Evolutionary conservation across 2,888 invertebrate species (phyloP).

Genomic region (Perdita meconis): DNA sequence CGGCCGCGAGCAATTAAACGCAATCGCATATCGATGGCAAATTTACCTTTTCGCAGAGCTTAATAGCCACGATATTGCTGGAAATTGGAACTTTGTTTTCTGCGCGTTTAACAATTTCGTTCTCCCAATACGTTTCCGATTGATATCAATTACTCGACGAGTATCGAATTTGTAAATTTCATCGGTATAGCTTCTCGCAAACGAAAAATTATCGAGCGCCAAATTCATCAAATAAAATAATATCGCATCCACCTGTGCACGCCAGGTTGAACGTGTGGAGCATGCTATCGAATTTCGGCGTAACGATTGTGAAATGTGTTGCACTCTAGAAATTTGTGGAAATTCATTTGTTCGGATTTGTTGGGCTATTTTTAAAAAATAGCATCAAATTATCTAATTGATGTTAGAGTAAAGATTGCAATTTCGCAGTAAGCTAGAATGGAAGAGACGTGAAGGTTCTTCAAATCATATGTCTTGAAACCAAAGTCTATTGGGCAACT

Average conservation of each 20-base stretch:
- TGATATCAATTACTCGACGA: constrained; percentile 40
- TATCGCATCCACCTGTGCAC: neutral
- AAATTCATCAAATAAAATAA: constrained; percentile 13
- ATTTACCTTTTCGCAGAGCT: constrained; percentile 49
- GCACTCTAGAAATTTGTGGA: no score
- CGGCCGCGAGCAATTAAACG: constrained; percentile 32
- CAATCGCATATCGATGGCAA: constrained; percentile 7
- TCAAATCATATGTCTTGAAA: no score
- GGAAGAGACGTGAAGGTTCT: no score
- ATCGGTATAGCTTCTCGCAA: neutral
- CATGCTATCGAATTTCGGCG: no score
- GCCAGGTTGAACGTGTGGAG: neutral
- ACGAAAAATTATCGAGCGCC: constrained; percentile 28
- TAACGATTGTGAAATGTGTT: no score
- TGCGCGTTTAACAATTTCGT: constrained; percentile 40
- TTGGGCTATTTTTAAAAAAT: no score
- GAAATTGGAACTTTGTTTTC: constrained; percentile 48
- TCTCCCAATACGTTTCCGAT: constrained; percentile 21
- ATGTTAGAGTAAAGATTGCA: no score
- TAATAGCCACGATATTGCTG: constrained; percentile 33
- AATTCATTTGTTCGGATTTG: no score
- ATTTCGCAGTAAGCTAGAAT: no score
- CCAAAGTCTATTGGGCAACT: no score
- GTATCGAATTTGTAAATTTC: constrained; percentile 43
- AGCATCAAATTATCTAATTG: no score